Conservation (phyloP, 2,113 vertebrate genomes). For the Myrmecophaga tridactyla region DNA sequence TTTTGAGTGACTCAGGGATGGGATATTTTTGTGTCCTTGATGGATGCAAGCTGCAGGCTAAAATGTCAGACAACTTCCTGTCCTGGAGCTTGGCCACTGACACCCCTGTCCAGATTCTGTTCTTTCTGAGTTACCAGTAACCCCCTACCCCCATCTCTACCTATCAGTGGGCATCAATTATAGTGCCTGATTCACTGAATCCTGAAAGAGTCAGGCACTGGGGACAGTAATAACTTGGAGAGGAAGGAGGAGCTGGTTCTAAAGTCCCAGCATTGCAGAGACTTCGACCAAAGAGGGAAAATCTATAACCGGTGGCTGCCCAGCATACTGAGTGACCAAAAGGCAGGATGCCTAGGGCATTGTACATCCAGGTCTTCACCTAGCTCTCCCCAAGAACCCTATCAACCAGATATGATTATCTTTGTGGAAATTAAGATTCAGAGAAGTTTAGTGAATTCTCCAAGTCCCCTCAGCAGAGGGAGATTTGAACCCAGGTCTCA, state of each 20-base stretch:
- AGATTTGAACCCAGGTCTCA: not conserved
- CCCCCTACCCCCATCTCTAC: not conserved
- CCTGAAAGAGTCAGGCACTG: not conserved
- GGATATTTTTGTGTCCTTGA: constrained; percentile 60
- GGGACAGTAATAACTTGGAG: not conserved
- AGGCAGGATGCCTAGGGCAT: not conserved
- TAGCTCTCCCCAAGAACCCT: not conserved
- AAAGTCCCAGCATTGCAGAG: not conserved
- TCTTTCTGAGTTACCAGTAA: constrained; percentile 58
- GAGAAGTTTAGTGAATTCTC: not conserved
- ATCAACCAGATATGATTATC: not conserved
- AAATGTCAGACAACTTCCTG: constrained; percentile 73
- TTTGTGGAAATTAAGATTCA: not conserved
- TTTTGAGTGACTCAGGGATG: constrained; percentile 57
- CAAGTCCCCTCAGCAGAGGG: not conserved
- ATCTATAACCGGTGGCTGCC: not conserved
- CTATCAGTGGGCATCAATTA: constrained; percentile 52
- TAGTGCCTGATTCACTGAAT: not conserved
- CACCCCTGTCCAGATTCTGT: not conserved
- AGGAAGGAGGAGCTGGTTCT: not conserved
- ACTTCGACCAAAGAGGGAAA: constrained; percentile 1
- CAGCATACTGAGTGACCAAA: not conserved
- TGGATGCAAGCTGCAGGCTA: not conserved
- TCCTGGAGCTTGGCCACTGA: constrained; percentile 23
- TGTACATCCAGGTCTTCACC: not conserved